These are phyloP conservation scores for Pelobates fuscus DNA, from an alignment of 2,113 vertebrate genomes.

Conservation along the genomic window DNA sequence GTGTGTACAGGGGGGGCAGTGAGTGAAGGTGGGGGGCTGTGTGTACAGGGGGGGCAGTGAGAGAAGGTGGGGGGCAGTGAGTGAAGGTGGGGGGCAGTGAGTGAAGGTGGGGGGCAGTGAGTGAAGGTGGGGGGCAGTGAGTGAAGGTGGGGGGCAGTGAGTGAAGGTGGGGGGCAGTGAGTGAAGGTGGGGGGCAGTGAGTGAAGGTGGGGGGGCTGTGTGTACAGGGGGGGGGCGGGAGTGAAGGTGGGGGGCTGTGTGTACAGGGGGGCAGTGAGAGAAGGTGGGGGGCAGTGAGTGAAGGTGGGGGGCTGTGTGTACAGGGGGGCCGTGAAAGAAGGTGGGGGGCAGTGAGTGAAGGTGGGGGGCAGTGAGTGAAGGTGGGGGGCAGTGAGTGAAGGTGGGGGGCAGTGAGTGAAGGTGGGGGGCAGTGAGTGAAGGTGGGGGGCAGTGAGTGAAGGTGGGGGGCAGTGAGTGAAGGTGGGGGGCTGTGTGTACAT, in stretches of 20 bases:
- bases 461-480: too few relatives aligned
- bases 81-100: not conserved
- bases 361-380: too few relatives aligned
- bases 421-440: not conserved
- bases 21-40: not conserved
- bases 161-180: not conserved
- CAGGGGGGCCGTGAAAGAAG: not conserved
- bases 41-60: not conserved
- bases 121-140: not conserved
- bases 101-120: not conserved
- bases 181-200: not conserved
- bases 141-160: not conserved
- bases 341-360: too few relatives aligned
- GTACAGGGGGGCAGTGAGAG: not conserved
- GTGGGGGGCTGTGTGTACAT: not conserved
- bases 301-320: too few relatives aligned
- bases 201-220: not conserved
- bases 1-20: not conserved
- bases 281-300: too few relatives aligned
- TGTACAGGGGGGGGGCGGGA: not conserved
- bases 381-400: not conserved
- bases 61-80: not conserved
- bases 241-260: not conserved
- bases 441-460: not conserved
- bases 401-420: constrained; percentile 3